phyloP scores from a whole-genome alignment of 2,888 invertebrate species.

The Heliconius charithonia region DNA sequence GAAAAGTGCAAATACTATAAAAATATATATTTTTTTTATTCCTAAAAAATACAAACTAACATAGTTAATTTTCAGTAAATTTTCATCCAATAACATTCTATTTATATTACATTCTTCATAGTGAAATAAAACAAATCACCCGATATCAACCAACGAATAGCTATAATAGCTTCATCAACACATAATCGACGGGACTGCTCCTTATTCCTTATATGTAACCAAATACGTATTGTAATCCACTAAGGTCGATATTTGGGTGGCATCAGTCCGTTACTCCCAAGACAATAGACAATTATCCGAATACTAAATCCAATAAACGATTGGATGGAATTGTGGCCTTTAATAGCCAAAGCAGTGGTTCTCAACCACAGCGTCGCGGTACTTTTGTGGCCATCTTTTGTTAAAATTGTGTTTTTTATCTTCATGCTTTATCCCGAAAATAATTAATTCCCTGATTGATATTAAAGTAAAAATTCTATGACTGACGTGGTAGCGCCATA shows the following conservation, averaged over 20 bases:
- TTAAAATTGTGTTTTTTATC: not conserved
- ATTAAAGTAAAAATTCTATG: too few species aligned
- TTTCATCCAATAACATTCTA: too few species aligned
- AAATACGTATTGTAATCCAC: constrained; percentile 31
- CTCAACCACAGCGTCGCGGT: not conserved
- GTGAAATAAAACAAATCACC: not conserved
- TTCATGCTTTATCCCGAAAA: not conserved
- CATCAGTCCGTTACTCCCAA: constrained; percentile 41
- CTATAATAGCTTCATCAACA: constrained; percentile 47
- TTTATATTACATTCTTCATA: not conserved
- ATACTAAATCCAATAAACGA: constrained; percentile 52
- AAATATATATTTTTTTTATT: too few species aligned
- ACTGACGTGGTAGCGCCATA: too few species aligned
- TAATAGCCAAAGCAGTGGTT: constrained; percentile 42
- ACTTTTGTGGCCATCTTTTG: not conserved
- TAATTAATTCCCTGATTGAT: too few species aligned
- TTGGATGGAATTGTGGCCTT: constrained; percentile 46
- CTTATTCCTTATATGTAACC: constrained; percentile 8
- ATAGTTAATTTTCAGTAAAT: too few species aligned
- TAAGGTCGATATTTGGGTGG: constrained; percentile 43
- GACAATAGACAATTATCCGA: constrained; percentile 52
- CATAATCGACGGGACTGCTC: constrained; percentile 42
- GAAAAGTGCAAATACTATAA: too few species aligned
- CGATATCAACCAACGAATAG: constrained; percentile 44
- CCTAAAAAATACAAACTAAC: too few species aligned